Evolutionary conservation across 2,888 invertebrate species (phyloP), one percentile per base, ranked within the genome.

Genomic region (Netelia inedita): DNA sequence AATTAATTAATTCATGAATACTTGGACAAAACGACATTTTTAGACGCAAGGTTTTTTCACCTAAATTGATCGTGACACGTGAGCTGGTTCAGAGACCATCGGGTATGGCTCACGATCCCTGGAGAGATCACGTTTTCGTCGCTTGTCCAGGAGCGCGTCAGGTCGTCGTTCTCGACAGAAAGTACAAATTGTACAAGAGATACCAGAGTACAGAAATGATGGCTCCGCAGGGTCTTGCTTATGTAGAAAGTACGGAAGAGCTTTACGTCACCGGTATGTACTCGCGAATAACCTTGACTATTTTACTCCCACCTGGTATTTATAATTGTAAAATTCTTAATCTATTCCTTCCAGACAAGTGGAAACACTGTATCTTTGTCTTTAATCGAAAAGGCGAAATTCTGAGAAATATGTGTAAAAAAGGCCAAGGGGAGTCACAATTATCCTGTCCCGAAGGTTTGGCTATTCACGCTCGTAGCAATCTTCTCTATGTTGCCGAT

Each of bases 371-470:
- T 89, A 94, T 96, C 46, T 96, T 96, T 92, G 96, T 96, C 1
- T 97, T 97, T 91, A 95, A 95, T 57, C 95, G 95, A 73, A 95
- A 95, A 3, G 96, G 96, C 0, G 94, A 94, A 21, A 95, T 96
- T 88, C 88, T 96, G 9, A 92, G 96, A 61, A 94, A 94, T 10
- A 94, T 97, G 74, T 96, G 96, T 1, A 95, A 95, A 81, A 96
- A 96, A 90, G 97, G 97, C 23, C 95, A 95, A 46, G 94, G 95
- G 1, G 94, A 95, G 9, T 96, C 96, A 1, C 95, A 95, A 92
- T 95, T 97, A 89, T 94, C 95, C 21, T 96, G 96, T 35, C 97
- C 97, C 0, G 97, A 97, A 94, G 97, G 97, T 50, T 95, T 97
- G 75, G 96, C 96, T 1, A 92, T 95, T 0, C 95, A 95, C 73